Evolutionary conservation across 2,797 vertebrate species (phyloP).

Genomic region (Cygnus olor): DNA sequence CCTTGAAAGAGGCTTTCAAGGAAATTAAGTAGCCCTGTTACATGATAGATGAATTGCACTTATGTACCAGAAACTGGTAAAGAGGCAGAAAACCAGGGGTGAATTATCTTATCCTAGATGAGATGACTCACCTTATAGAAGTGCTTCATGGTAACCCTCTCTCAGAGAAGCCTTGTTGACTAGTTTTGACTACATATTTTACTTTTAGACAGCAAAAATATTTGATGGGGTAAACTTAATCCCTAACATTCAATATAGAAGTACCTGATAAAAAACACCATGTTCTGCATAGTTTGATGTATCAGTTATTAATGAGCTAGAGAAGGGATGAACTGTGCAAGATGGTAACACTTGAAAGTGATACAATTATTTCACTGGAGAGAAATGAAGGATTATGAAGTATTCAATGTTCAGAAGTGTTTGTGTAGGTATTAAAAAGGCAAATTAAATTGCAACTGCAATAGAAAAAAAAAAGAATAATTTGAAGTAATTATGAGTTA

Average conservation of each 20-base stretch:
- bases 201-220: background rate
- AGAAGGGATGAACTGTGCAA: background rate
- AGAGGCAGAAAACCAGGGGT: conserved; percentile 1
- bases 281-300: background rate
- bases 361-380: conserved; percentile 15
- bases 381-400: conserved; percentile 32
- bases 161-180: background rate
- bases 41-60: conserved; percentile 2
- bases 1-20: conserved; percentile 29
- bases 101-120: background rate
- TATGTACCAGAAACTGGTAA: background rate
- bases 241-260: background rate
- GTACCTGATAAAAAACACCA: background rate
- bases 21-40: conserved; percentile 35
- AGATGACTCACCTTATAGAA: background rate
- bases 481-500: conserved; percentile 11
- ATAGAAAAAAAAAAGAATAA: background rate
- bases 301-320: background rate
- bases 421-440: conserved; percentile 12
- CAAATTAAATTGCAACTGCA: conserved; percentile 27
- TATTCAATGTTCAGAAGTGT: background rate
- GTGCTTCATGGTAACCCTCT: background rate
- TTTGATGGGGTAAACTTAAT: background rate
- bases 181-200: background rate
- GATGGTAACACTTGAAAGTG: background rate